phyloP scores from a whole-genome alignment of 2,797 vertebrate genomes.

The Helicolenus hilgendorfi region DNA sequence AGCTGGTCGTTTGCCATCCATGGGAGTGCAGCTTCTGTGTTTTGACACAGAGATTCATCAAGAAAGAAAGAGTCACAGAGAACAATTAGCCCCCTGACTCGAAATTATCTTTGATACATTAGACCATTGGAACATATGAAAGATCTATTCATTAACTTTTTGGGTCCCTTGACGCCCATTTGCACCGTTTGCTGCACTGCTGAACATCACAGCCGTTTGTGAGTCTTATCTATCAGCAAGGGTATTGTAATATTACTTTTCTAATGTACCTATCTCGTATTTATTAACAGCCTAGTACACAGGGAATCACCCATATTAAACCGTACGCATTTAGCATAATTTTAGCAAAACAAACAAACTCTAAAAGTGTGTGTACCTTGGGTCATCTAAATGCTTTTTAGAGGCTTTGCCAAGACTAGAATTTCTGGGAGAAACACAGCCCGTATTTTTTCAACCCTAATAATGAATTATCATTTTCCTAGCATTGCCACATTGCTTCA shows the following conservation, averaged over 20 bases:
- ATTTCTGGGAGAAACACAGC: not conserved
- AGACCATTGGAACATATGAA: constrained; percentile 3
- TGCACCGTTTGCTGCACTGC: not conserved
- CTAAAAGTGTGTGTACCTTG: not conserved
- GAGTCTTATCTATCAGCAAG: not conserved
- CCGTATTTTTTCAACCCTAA: not conserved
- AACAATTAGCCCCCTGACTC: constrained; percentile 42
- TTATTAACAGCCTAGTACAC: not conserved
- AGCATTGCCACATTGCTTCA: not conserved
- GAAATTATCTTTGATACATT: constrained; percentile 31
- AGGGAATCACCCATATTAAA: not conserved
- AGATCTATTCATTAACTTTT: constrained; percentile 25
- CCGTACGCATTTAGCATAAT: not conserved
- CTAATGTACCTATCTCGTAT: not conserved
- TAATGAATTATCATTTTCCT: not conserved
- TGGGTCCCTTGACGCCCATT: not conserved
- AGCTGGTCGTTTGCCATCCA: constrained; percentile 5
- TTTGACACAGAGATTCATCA: constrained; percentile 33
- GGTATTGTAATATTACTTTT: not conserved
- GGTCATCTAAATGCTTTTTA: not conserved
- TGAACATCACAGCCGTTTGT: not conserved
- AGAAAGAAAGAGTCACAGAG: constrained; percentile 23
- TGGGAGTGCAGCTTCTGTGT: constrained; percentile 4
- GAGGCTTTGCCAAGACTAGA: not conserved
- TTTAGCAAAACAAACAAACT: not conserved